Evolutionary conservation across 2,888 invertebrate genomes (phyloP), one percentile per base, ranked within the genome.

Genomic region (Chloromyia formosa): DNA sequence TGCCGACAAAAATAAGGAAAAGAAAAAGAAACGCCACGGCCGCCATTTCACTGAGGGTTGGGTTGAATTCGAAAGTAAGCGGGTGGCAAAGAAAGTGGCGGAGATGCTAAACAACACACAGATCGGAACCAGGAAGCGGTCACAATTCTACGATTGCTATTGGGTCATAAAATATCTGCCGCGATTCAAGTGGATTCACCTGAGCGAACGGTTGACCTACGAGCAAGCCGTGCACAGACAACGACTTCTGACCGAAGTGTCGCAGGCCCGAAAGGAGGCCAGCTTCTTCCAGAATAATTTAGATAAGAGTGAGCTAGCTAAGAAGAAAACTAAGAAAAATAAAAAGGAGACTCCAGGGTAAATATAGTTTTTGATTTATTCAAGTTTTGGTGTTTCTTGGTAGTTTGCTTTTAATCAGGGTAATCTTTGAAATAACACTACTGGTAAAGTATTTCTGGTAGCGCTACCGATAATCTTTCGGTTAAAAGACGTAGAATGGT

Each of bases 121-220:
- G 85, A 93, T 97, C 68, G 94, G 94, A 4, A 91, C 92, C 0
- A 91, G 94, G 77, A 95, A 95, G 81, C 92, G 91, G 79, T 94
- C 94, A 18, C 91, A 93, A 79, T 95, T 95, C 83, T 95, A 92
- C 83, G 97, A 97, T 80, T 90, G 91, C 83, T 88, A 97, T 54
- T 99, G 99, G 99, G 96, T 94, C 82, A 93, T 98, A 78, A 98
- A 98, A 84, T 99, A 98, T 84, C 88, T 98, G 78, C 92, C 95
- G 1, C 90, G 94, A 78, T 98, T 98, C 83, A 97, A 97, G 86
- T 99, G 98, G 98, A 88, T 92, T 35, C 97, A 99, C 85, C 87
- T 99, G 56, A 94, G 94, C 83, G 98, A 98, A 86, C 89, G 97
- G 79, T 87, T 98, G 79, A 94, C 94, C 1, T 97, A 97, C 84